phyloP scores from a whole-genome alignment of 2,113 vertebrate species.

The Caloenas nicobarica region DNA sequence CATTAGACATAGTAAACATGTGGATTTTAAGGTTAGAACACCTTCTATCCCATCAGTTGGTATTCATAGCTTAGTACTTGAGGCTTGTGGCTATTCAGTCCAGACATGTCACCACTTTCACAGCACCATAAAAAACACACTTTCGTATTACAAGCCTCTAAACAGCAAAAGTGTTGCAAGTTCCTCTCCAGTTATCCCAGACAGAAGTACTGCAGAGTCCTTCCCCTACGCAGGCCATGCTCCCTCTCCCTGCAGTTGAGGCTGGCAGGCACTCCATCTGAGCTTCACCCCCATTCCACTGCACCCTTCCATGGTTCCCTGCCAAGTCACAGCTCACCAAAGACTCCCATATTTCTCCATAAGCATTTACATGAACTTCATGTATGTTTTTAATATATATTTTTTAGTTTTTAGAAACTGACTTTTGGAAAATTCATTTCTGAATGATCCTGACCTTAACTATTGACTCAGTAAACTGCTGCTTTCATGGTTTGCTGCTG shows the following conservation, averaged over 20 bases:
- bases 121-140: neutral
- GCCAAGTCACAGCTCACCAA: neutral
- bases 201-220: neutral
- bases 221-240: fast-evolving
- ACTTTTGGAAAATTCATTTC: neutral
- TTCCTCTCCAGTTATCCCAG: neutral
- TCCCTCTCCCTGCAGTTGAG: neutral
- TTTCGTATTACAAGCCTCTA: neutral
- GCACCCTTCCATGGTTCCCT: neutral
- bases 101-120: neutral
- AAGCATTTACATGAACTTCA: neutral
- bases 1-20: neutral
- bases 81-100: neutral
- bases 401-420: neutral
- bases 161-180: neutral
- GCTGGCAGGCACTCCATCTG: neutral
- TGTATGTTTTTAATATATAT: neutral
- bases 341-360: neutral
- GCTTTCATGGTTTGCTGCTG: neutral
- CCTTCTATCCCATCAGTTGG: neutral
- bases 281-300: neutral
- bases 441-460: neutral
- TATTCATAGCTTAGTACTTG: neutral
- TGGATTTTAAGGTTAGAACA: neutral
- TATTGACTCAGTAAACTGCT: neutral